Base-by-base conservation (phyloP, 2,797 vertebrate genomes). In the Lepidocolaptes lacrymiger region DNA sequence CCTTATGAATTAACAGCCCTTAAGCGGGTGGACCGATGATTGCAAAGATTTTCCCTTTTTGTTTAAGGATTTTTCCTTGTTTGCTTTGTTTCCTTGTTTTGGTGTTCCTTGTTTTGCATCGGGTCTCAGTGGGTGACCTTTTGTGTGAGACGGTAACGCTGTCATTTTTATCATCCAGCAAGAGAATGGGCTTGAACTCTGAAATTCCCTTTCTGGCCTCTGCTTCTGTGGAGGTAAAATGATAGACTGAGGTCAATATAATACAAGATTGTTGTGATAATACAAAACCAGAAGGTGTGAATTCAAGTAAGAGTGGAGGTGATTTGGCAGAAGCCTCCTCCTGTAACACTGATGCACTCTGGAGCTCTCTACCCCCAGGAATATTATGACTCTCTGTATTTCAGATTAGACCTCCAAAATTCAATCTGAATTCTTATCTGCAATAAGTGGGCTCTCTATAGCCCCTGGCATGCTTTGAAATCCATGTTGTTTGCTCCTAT, bases 341-440 rank as follows among this genome's bases (percentile, higher is more conserved):
- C 88, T 72, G 34, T 62, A 85, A 30, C 51, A n/a, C n/a, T 32
- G 48, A 7, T 91, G 69, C 32, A 43, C 32, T 86, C 39, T 76
- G 69, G 59, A 90, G 63, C 74, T 91, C 55, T 44, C 75, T 68
- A 22, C 55, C 83, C 55, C 20, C 59, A 90, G 89, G 76, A 86
- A 39, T 78, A 78, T 43, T 48, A 15, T 23, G 27, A 17, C 28
- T 44, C 44, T 88, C 28, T 68, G 11, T 84, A 74, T 93, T 91
- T 94, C 74, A 76, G 48, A 54, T 90, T 68, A 94, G 58, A 80
- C 62, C 27, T 92, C 69, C 58, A 63, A 61, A 93, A 85, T 76
- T 63, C 79, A 92, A 32, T 93, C 82, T 90, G 44, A 93, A 54
- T 72, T 86, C 39, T 81, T 93, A 73, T 73, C 76, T 94, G 48